Evolutionary conservation across 2,113 vertebrate species (phyloP), one percentile per base, ranked within the genome.

Genomic region (Periophthalmodon schlosseri): DNA sequence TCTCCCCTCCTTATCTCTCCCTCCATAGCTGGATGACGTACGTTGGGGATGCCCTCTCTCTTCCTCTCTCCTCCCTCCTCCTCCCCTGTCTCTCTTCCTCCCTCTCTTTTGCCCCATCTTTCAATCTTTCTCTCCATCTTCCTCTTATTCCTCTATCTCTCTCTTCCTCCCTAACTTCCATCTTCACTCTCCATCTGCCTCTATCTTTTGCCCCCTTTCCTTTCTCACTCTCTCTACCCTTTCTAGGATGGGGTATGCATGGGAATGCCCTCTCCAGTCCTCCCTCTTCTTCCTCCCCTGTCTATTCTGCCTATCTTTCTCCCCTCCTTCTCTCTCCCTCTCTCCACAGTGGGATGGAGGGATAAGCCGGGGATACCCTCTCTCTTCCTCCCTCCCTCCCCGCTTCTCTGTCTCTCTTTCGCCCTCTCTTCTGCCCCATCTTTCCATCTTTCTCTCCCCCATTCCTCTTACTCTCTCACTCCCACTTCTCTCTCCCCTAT

Each of bases 11-110:
- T 18, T 50, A 18, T 18, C 49, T 50, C 8, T 3, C 69, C 76
- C 14, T 74, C 72, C 79, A 83, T 84, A 72, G 80, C 47, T 28
- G 65, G 63, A 81, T 61, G 63, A 11, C 24, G 69, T 89, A 81
- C 84, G 69, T 80, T 14, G 50, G 87, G 90, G 87, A 85, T 89
- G 68, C 81, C 83, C 86, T 74, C 57, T 7, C 20, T n/a, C 52
- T 1, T 10, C 20, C 52, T 54, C 52, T 5, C 9, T n/a, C 52
- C 13, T 2, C 13, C 52, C 52, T 5, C 52, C 52, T 6, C 7
- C 15, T n/a, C 9, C 54, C 10, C 9, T 56, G 7, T 21, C 54
- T 56, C n/a, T 10, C 4, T 10, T 21, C 3, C 20, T 21, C 54
- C 54, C 10, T 49, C 47, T 49, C 47, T 16, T 50, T 50, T 13